phyloP scores from a whole-genome alignment of 2,888 invertebrate genomes.

The Lypha dubia region DNA sequence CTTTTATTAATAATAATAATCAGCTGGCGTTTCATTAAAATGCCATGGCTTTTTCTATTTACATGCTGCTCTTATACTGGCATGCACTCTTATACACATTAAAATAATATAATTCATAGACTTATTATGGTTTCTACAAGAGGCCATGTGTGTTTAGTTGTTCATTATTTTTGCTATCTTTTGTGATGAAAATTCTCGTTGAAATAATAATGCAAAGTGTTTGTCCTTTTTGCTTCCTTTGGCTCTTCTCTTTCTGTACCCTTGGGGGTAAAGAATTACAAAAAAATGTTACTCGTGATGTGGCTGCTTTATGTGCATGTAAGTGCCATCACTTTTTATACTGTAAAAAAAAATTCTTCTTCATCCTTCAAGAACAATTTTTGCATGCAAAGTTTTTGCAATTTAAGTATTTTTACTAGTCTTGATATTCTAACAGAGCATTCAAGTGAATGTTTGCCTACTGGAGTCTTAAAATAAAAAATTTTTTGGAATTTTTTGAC shows the following conservation, averaged over 20 bases:
- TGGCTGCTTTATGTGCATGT: not conserved
- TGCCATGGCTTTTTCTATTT: constrained; percentile 45
- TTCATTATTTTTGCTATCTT: constrained; percentile 22
- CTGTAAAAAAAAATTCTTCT: not conserved
- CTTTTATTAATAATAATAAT: constrained; percentile 65
- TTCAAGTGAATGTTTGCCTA: not conserved
- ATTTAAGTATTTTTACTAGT: constrained; percentile 1
- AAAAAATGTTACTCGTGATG: constrained; percentile 33
- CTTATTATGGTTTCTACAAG: not conserved
- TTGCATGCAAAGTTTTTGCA: not conserved
- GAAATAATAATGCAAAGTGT: constrained; percentile 46
- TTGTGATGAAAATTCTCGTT: constrained; percentile 32
- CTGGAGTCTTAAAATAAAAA: not conserved
- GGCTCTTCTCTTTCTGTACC: not conserved
- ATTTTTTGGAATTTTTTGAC: too few relatives aligned
- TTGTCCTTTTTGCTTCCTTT: constrained; percentile 10
- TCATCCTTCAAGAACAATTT: not conserved
- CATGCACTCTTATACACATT: not conserved
- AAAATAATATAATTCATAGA: constrained; percentile 14
- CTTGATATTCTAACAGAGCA: not conserved
- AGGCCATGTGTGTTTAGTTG: constrained; percentile 14
- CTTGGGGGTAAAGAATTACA: not conserved
- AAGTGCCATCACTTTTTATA: not conserved
- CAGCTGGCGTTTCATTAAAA: constrained; percentile 56
- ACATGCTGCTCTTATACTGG: constrained; percentile 8